Evolutionary conservation across 2,113 vertebrate genomes (phyloP).

Genomic region (Dromas ardeola): DNA sequence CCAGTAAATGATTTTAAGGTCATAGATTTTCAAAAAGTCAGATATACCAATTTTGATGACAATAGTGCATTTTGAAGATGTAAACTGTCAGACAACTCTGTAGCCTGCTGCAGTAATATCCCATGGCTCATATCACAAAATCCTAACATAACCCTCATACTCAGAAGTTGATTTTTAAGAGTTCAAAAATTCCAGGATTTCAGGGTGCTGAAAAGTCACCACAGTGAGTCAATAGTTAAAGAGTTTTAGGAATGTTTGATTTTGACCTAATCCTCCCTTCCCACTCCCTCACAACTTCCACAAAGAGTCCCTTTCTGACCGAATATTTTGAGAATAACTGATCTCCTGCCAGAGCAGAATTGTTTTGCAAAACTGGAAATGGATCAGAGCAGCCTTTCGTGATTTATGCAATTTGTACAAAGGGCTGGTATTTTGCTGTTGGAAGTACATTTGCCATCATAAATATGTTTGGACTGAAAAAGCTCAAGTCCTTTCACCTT

Average conservation of each 20-base stretch:
- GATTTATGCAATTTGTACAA: constrained; percentile 34
- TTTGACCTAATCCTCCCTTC: constrained; percentile 30
- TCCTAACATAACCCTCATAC: not conserved
- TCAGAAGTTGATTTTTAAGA: not conserved
- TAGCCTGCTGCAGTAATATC: not conserved
- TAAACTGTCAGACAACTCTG: not conserved
- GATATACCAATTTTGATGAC: not conserved
- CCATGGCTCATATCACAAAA: not conserved
- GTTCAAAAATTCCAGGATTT: not conserved
- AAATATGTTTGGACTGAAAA: constrained; percentile 23
- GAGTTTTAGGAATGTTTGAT: constrained; percentile 33
- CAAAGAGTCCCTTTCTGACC: not conserved
- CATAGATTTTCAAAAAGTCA: not conserved
- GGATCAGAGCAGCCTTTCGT: constrained; percentile 34
- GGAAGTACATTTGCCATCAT: constrained; percentile 28
- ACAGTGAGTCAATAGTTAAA: constrained; percentile 42
- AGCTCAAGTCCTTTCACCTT: constrained; percentile 30
- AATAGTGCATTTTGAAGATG: not conserved
- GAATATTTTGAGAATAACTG: constrained; percentile 41
- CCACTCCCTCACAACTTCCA: not conserved
- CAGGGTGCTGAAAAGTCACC: not conserved
- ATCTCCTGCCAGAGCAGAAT: constrained; percentile 56
- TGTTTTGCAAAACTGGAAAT: constrained; percentile 54
- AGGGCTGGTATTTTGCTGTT: constrained; percentile 27
- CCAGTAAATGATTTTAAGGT: not conserved